Evolutionary conservation across 2,113 vertebrate genomes (phyloP), one percentile per base, ranked within the genome.

Genomic region (Notiomystis cincta): DNA sequence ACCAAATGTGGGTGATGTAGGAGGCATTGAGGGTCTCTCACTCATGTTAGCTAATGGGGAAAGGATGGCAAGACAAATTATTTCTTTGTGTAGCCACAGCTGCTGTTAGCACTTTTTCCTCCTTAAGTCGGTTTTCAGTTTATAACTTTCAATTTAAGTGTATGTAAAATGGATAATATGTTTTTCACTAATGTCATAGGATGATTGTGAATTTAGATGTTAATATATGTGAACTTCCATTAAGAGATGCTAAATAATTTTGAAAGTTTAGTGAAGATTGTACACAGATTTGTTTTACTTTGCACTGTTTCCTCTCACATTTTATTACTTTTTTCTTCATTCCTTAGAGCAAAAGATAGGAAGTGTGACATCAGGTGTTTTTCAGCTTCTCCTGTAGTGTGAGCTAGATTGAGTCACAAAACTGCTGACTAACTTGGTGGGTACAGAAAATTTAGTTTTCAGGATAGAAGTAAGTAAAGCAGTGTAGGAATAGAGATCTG

Each of bases 371-470:
- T 80, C 66, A 80, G 71, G 73, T 86, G 50, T 82, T 95, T 86
- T 90, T 90, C 76, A 89, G 30, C 67, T 80, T 92, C 48, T 90
- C 27, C 44, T 9, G 4, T 82, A 91, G 70, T 61, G 50, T 88
- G 64, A 89, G 58, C 51, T 78, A 88, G 91, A 62, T 65, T 93
- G 94, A 90, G 35, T 94, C 89, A 93, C 71, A 86, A 50, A 82
- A 66, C 54, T 77, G 72, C 90, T 87, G 73, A 85, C 82, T 96
- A 91, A 94, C 62, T 22, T 67, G 50, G 21, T 70, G 35, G 62
- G 60, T 90, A 66, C 45, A 66, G 66, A 87, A 79, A 73, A 81
- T 40, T 8, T 69, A 45, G 84, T 89, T 95, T 90, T 86, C 42
- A 73, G 67, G 24, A 38, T 31, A 78, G 82, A 77, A 89, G 13